Conservation (phyloP, 2,113 vertebrate genomes). For the Cinclus cinclus region DNA sequence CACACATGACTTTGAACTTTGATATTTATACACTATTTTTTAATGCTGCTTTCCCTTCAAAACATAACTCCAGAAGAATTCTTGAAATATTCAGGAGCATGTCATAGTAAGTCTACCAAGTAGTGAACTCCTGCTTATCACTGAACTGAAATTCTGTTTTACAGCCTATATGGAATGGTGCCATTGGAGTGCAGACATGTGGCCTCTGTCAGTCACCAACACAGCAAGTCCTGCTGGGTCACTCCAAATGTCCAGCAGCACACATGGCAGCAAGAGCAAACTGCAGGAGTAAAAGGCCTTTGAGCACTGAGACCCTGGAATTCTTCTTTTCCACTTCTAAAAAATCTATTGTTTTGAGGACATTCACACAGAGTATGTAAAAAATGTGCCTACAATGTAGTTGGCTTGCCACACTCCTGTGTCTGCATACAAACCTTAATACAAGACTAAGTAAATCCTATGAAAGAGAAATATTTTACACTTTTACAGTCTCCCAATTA, state of each 20-base stretch:
- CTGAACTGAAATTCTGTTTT: background rate
- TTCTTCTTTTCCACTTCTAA: background rate
- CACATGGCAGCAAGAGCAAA: background rate
- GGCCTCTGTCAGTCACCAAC: background rate
- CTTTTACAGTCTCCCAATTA: background rate
- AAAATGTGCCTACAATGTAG: background rate
- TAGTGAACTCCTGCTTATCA: background rate
- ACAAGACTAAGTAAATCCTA: background rate
- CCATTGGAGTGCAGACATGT: background rate
- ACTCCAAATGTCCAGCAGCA: background rate
- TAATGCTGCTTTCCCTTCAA: background rate
- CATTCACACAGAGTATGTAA: background rate
- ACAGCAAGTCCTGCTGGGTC: background rate
- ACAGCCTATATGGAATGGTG: background rate
- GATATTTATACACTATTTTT: background rate
- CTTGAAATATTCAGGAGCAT: background rate
- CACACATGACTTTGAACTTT: background rate
- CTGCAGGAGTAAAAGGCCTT: background rate
- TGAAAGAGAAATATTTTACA: background rate
- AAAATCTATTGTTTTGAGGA: slow-evolving; percentile 35
- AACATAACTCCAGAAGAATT: background rate
- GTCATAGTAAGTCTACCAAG: background rate
- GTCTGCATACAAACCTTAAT: background rate
- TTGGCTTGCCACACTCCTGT: background rate
- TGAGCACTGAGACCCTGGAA: background rate